phyloP scores from a whole-genome alignment of 2,113 vertebrate genomes.

The Ia io region DNA sequence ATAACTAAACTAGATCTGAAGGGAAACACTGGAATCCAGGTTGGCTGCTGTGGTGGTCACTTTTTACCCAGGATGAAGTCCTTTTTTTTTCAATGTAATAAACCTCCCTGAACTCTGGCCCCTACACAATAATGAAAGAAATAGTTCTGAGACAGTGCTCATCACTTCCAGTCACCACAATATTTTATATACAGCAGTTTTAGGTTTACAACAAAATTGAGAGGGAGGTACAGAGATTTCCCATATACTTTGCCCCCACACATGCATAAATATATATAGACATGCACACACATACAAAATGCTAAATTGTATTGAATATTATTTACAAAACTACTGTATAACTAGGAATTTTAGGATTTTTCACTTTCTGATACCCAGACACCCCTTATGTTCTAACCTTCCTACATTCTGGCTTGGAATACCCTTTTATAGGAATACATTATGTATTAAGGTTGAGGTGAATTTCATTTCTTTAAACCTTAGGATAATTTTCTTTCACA shows the following conservation, averaged over 20 bases:
- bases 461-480: not conserved
- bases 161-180: not conserved
- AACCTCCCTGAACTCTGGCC: not conserved
- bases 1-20: not conserved
- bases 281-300: not conserved
- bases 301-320: not conserved
- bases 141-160: not conserved
- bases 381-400: not conserved
- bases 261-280: not conserved
- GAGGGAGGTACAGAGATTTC: not conserved
- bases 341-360: slow-evolving; percentile 3
- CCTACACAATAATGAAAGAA: not conserved
- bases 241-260: not conserved
- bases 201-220: not conserved
- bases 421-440: not conserved
- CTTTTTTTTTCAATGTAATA: not conserved
- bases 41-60: not conserved
- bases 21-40: not conserved
- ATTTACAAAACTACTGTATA: not conserved
- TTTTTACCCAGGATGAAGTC: not conserved
- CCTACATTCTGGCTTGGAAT: not conserved
- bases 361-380: not conserved
- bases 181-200: not conserved
- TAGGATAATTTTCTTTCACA: slow-evolving; percentile 16
- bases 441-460: not conserved